Evolutionary conservation across 1,140 invertebrate genomes (phyloP), one percentile per base, ranked within the genome.

Genomic region (Hirudo medicinalis): DNA sequence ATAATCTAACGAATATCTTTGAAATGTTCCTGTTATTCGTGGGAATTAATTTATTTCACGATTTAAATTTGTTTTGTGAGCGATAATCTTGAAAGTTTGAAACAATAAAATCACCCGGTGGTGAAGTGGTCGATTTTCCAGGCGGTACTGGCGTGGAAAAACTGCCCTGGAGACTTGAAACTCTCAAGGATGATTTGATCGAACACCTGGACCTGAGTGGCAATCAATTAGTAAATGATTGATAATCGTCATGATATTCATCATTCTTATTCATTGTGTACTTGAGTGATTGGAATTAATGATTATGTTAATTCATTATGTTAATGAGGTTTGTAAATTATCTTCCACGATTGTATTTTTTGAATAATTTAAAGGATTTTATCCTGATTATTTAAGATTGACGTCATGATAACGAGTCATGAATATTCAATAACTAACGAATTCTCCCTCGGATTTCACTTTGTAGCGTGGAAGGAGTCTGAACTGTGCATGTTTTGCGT

Each of bases 361-460:
- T 36, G 32, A 57, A 9, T 25, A 57, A n/a, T 57, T 57, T 57
- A 25, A 57, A 57, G 54, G 54, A n/a, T n/a, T 2, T 9, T 20
- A 25, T 20, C 20, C n/a, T 3, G 25, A 4, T 57, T 57, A 57
- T n/a, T 57, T n/a, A 57, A 25, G 19, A 63, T 8, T 63, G 20
- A 63, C 13, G 11, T 49, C 13, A 49, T 49, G 43, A 8, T 49
- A 49, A 17, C 11, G 43, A 49, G 40, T 49, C 43, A 49, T 49
- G 43, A 49, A 13, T 49, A 49, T 49, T 49, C 43, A 40, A 70
- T 4, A 54, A 78, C 79, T 77, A 77, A 82, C 80, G 74, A 79
- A 77, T 76, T 81, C 80, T 72, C 80, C 80, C 73, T 82, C 81
- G 9, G 80, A 81, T 75, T 82, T 82, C 19, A 82, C 81, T 77